Percentiles rank a stretch among this genome's conserved stretches.
Conservation (phyloP, 1,140 invertebrate genomes). For the Aphis gossypii region DNA sequence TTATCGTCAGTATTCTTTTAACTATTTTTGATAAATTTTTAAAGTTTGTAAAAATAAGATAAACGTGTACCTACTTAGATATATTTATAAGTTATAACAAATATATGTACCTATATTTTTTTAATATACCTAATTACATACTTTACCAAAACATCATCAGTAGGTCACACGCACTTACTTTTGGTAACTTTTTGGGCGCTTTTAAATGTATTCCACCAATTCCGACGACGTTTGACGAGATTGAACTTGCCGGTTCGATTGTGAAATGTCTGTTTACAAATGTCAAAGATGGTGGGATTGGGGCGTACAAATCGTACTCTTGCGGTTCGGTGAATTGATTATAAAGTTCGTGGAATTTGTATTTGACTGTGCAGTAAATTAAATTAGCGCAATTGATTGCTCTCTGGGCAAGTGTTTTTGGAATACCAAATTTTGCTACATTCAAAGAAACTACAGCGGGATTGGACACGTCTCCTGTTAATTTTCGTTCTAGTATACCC, state of each 20-base stretch:
- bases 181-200: conserved; percentile 59
- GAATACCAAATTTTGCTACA: neutral
- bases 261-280: too few species aligned
- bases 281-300: too few species aligned
- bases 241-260: too few species aligned
- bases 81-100: too few species aligned
- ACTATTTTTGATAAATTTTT: too few species aligned
- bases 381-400: neutral
- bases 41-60: too few species aligned
- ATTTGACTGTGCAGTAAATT: neutral
- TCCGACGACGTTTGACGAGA: conserved; percentile 64
- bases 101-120: too few species aligned
- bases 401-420: neutral
- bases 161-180: conserved; percentile 40
- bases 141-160: too few species aligned
- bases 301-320: too few species aligned
- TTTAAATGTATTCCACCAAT: conserved; percentile 69
- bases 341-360: conserved; percentile 66
- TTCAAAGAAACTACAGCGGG: neutral
- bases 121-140: neutral
- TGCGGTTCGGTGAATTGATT: too few species aligned
- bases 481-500: neutral
- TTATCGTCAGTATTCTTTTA: too few species aligned
- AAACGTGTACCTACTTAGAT: too few species aligned
- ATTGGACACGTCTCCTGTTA: neutral